phyloP scores from a whole-genome alignment of 2,888 invertebrate genomes.

The Torymus texanus region DNA sequence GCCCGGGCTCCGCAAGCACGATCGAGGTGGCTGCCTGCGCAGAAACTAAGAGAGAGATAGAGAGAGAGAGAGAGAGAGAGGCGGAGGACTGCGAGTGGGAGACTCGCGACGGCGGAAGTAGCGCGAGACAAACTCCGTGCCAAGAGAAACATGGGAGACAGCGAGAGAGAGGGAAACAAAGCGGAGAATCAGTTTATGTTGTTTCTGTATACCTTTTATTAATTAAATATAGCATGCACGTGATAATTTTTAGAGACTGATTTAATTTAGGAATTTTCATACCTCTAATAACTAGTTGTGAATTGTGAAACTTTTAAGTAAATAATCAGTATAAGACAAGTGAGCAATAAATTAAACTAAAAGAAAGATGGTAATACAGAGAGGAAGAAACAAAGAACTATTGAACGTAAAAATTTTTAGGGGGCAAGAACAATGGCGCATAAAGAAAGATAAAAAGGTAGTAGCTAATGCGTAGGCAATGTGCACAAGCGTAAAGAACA shows the following conservation, averaged over 20 bases:
- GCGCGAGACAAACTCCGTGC: slow-evolving; percentile 48
- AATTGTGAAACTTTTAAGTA: not conserved
- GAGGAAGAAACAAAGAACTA: slow-evolving; percentile 21
- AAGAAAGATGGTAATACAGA: slow-evolving; percentile 4
- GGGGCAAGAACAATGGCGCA: slow-evolving; percentile 24
- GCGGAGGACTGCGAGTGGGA: not conserved
- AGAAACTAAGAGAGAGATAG: slow-evolving; percentile 56
- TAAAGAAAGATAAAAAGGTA: slow-evolving; percentile 46
- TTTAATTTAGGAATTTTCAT: no score
- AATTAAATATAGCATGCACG: not conserved
- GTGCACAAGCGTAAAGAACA: slow-evolving; percentile 37
- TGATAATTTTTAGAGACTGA: no score
- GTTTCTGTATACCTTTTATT: not conserved
- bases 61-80: slow-evolving; percentile 44
- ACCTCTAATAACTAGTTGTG: no score
- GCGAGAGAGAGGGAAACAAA: slow-evolving; percentile 10
- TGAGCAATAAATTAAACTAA: slow-evolving; percentile 13
- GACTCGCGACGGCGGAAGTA: slow-evolving; percentile 24
- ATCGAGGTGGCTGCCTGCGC: slow-evolving; percentile 30
- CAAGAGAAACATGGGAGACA: slow-evolving; percentile 54
- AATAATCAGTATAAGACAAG: slow-evolving; percentile 3
- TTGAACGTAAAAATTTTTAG: slow-evolving; percentile 25
- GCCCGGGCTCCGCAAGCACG: slow-evolving; percentile 48
- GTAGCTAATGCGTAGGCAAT: slow-evolving; percentile 40
- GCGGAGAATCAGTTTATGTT: slow-evolving; percentile 3